Conservation (phyloP, 2,888 invertebrate species). For the Trypoxylon attenuatum region DNA sequence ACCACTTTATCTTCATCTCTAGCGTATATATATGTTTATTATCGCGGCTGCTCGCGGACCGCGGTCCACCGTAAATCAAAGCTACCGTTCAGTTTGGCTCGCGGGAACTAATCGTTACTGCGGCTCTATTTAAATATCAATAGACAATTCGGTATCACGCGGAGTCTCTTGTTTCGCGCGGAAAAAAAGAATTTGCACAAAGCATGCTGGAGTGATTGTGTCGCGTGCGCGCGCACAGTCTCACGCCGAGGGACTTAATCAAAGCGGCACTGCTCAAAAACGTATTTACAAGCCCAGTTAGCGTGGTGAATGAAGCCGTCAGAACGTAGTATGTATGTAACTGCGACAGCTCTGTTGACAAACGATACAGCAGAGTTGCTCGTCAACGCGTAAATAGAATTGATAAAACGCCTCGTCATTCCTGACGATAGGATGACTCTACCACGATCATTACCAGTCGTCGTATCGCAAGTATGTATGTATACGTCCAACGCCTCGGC, state of each 20-base stretch:
- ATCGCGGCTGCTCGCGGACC: conserved; percentile 11
- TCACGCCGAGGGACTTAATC: no score
- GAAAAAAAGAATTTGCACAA: no score
- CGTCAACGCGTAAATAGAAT: conserved; percentile 48
- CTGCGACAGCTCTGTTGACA: conserved; percentile 44
- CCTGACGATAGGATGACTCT: conserved; percentile 47
- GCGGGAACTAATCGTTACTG: background rate
- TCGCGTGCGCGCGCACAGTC: no score
- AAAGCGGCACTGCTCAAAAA: no score
- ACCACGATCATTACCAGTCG: conserved; percentile 26
- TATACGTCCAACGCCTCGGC: no score
- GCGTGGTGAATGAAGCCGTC: conserved; percentile 37
- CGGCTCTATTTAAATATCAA: background rate
- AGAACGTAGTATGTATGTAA: conserved; percentile 22
- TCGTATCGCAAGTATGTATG: conserved; percentile 8
- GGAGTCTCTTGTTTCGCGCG: no score
- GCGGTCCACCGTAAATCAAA: conserved; percentile 12
- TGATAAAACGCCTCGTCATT: conserved; percentile 57
- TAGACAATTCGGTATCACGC: background rate
- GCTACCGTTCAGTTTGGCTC: background rate
- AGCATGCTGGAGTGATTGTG: no score
- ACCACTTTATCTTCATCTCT: conserved; percentile 40
- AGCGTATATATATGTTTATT: conserved; percentile 33
- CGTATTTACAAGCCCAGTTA: background rate
- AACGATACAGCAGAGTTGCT: conserved; percentile 38